Percentiles rank a stretch among this genome's conserved stretches.
Evolutionary conservation across 2,888 invertebrate genomes (phyloP).

Genomic region (Zhuqinia jingwanae): DNA sequence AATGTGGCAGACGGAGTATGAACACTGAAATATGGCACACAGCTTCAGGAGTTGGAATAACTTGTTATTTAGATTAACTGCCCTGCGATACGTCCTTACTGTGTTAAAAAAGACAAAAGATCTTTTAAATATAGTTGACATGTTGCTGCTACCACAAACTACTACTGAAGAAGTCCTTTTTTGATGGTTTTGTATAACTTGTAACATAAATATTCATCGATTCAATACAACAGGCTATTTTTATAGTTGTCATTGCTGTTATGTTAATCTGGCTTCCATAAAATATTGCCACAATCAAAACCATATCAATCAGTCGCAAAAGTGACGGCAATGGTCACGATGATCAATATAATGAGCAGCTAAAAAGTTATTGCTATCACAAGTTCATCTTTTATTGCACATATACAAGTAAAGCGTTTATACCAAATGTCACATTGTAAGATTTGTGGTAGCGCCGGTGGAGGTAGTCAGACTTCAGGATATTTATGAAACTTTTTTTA

Average conservation of each 20-base stretch:
- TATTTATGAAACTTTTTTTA: not conserved
- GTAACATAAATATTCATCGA: conserved; percentile 29
- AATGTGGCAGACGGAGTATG: too few relatives aligned
- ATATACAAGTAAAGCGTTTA: not conserved
- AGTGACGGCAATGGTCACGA: conserved; percentile 41
- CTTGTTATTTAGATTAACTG: too few relatives aligned
- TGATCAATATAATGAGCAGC: conserved; percentile 43
- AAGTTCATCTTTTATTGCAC: not conserved
- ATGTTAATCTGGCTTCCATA: conserved; percentile 17
- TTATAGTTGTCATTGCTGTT: conserved; percentile 36
- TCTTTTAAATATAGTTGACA: too few relatives aligned
- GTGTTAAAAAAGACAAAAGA: too few relatives aligned
- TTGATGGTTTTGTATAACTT: conserved; percentile 15
- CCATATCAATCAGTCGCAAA: conserved; percentile 57
- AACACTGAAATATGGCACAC: too few relatives aligned
- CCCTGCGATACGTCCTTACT: too few relatives aligned
- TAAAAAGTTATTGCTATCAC: conserved; percentile 38
- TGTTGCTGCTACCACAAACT: not conserved
- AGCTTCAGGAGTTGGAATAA: too few relatives aligned
- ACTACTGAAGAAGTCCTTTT: conserved; percentile 36
- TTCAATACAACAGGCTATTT: conserved; percentile 45
- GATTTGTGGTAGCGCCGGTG: conserved; percentile 20
- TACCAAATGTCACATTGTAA: conserved; percentile 35
- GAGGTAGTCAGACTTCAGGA: too few relatives aligned
- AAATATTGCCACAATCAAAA: conserved; percentile 58